These are phyloP conservation scores for Altica lythri DNA, from an alignment of 2,888 invertebrate species.

Conservation along the genomic window DNA sequence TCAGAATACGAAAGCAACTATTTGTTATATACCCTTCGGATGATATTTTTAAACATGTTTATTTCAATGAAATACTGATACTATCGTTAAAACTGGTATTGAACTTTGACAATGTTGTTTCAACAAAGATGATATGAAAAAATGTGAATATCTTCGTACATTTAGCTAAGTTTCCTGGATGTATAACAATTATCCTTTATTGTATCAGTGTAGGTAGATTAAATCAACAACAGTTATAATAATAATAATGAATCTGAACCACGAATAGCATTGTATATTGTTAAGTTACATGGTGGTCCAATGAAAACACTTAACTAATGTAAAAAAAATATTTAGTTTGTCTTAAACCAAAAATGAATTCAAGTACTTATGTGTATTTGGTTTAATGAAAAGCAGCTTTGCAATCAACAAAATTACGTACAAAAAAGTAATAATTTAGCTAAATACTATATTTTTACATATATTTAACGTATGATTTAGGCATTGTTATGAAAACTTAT, in stretches of 20 bases:
- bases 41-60: too few relatives aligned
- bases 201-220: constrained; percentile 32
- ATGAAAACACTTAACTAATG: neutral
- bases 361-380: too few relatives aligned
- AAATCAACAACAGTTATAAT: constrained; percentile 32
- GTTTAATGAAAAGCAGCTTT: neutral
- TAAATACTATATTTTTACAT: neutral
- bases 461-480: neutral
- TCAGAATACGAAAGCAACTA: too few relatives aligned
- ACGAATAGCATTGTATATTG: constrained; percentile 38
- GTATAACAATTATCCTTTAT: constrained; percentile 33
- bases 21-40: too few relatives aligned
- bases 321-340: too few relatives aligned
- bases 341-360: too few relatives aligned
- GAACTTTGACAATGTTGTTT: constrained; percentile 19
- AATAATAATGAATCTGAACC: constrained; percentile 32
- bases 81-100: constrained; percentile 14
- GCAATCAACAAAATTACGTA: neutral
- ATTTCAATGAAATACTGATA: neutral
- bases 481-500: too few relatives aligned
- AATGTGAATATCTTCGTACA: constrained; percentile 20
- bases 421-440: neutral
- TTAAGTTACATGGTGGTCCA: constrained; percentile 6
- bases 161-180: constrained; percentile 28
- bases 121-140: constrained; percentile 22